These are phyloP conservation scores for Urophycis tenuis DNA, from an alignment of 2,797 vertebrate species.

Conservation along the genomic window DNA sequence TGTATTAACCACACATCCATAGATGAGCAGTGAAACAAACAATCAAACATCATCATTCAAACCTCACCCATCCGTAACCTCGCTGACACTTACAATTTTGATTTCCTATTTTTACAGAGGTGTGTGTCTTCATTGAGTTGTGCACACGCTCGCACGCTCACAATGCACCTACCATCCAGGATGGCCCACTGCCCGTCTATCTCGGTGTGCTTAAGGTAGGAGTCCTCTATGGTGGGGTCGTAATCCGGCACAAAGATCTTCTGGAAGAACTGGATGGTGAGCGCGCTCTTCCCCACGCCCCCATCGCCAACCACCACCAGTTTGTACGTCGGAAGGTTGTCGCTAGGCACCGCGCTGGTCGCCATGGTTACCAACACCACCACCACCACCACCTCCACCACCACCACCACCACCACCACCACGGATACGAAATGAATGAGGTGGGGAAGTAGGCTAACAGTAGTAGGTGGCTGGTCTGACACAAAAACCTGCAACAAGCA, in stretches of 20 bases:
- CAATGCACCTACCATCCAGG: conserved; percentile 81
- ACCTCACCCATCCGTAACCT: too few relatives aligned
- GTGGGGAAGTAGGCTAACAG: conserved; percentile 42
- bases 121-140: background rate
- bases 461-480: conserved; percentile 41
- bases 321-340: conserved; percentile 97
- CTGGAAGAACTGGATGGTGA: conserved; percentile 99
- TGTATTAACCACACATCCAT: too few relatives aligned
- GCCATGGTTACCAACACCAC: conserved; percentile 76
- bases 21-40: too few relatives aligned
- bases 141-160: background rate
- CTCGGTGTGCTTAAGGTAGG: conserved; percentile 97
- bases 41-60: too few relatives aligned
- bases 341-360: conserved; percentile 91
- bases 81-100: too few relatives aligned
- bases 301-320: conserved; percentile 98
- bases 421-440: conserved; percentile 8
- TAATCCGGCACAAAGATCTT: conserved; percentile 99
- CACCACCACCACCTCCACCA: conserved; percentile 72
- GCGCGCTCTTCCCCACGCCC: conserved; percentile 94
- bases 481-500: conserved; percentile 40
- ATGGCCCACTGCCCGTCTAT: conserved; percentile 98
- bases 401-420: conserved; percentile 28
- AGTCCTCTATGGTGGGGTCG: conserved; percentile 99
- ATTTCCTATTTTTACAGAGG: too few relatives aligned